Percentiles rank a stretch among this genome's conserved stretches.
Conservation (phyloP, 2,113 vertebrate species). For the Macquaria ambigua region DNA sequence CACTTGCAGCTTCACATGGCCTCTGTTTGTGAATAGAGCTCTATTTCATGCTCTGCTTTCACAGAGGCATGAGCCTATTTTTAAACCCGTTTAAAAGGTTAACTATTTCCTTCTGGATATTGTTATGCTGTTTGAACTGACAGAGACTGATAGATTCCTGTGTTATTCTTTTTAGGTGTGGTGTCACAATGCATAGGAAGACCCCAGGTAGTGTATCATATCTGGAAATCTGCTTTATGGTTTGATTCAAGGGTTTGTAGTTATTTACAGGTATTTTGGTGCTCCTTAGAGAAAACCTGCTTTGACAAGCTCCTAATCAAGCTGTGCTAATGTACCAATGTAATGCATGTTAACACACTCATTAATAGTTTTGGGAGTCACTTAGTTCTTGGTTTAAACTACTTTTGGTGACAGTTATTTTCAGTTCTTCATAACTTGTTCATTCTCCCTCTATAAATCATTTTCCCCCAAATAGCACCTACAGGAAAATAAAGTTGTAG, state of each 20-base stretch:
- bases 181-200: conserved; percentile 66
- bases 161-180: conserved; percentile 54
- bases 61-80: not conserved
- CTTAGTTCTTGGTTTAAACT: not conserved
- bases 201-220: conserved; percentile 37
- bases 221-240: conserved; percentile 12
- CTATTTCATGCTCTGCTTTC: not conserved
- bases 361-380: not conserved
- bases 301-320: not conserved
- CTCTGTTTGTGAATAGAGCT: conserved; percentile 5
- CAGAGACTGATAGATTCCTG: not conserved
- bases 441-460: not conserved
- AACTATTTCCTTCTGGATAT: conserved; percentile 13
- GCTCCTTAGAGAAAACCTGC: not conserved
- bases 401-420: not conserved
- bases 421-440: not conserved
- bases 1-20: not conserved
- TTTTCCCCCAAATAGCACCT: not conserved
- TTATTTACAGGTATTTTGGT: not conserved
- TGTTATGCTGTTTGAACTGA: not conserved
- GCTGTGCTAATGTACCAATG: not conserved
- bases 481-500: not conserved
- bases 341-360: not conserved
- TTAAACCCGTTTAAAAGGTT: conserved; percentile 21
- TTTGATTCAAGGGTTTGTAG: not conserved